Base-by-base conservation (phyloP, 92 coral and sea anemone genomes). In the Zoanthus gigantus region DNA sequence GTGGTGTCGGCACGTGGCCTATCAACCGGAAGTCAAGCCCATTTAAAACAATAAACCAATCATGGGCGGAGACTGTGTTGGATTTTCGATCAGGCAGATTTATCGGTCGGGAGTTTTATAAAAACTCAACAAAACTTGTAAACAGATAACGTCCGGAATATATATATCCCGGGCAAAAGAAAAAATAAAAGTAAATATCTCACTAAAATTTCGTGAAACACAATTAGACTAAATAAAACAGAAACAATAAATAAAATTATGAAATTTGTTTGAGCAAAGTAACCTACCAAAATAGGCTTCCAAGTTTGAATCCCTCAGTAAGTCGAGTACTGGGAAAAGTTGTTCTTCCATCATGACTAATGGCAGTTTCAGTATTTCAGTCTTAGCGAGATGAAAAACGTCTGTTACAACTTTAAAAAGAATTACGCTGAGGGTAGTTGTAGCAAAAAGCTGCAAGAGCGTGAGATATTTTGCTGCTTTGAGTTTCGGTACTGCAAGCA, bases 21-120 rank as follows among this genome's bases (percentile, higher is more conserved):
- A 42, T 66, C 23, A 66, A 81, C 85, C 85, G 85, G 85, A 81
- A 65, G 85, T 81, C 85, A 47, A 81, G 75, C 85, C 85, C 85
- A 81, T 81, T 81, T 81, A 81, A 66, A 81, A 81, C 85, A 81
- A 81, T 81, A 81, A 81, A 28, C 85, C 85, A 66, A 81, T 81
- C 71, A 81, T 66, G 85, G 85, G 85, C 75, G 85, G 85, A 50
- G 85, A 79, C 63, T 63, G 10, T 29, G 46, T 69, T 61, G 56
- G 85, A 67, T 65, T 57, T 47, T 18, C 42, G 74, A 81, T 5
- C 85, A 34, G 74, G 85, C 85, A 81, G 82, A 77, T 77, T 58
- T 66, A 80, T 80, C 74, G 71, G 61, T 66, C 23, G 34, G 74
- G 63, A 81, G 85, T 81, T 81, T 37, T 61, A 61, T 46, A 31